Conservation (phyloP, 2,888 invertebrate genomes). For the Spodoptera littoralis region DNA sequence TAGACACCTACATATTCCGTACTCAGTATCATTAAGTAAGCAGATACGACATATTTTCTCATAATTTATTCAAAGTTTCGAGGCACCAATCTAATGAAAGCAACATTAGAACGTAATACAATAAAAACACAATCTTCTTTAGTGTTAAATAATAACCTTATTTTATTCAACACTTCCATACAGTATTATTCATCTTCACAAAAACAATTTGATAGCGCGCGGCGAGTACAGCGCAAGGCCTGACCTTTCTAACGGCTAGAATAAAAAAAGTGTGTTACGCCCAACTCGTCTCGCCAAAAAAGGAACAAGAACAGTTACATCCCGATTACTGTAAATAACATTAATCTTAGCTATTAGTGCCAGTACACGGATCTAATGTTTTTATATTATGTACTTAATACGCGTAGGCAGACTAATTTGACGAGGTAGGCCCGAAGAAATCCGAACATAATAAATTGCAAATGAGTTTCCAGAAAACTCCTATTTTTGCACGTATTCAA, state of each 20-base stretch:
- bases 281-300: slow-evolving; percentile 58
- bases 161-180: slow-evolving; percentile 39
- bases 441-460: slow-evolving; percentile 7
- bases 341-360: slow-evolving; percentile 50
- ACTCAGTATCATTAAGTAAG: too few relatives aligned
- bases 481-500: not conserved
- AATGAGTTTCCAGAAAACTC: slow-evolving; percentile 3
- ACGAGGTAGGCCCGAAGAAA: slow-evolving; percentile 5
- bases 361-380: slow-evolving; percentile 42
- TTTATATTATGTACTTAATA: slow-evolving; percentile 24
- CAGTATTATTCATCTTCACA: slow-evolving; percentile 31
- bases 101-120: not conserved
- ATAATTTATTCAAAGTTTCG: not conserved
- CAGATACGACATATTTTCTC: too few relatives aligned
- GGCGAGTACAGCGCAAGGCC: slow-evolving; percentile 15
- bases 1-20: too few relatives aligned
- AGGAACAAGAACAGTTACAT: slow-evolving; percentile 56
- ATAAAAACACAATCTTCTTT: slow-evolving; percentile 29
- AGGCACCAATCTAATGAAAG: not conserved
- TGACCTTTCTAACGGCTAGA: slow-evolving; percentile 52
- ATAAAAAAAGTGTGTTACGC: slow-evolving; percentile 55
- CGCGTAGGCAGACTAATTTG: slow-evolving; percentile 27
- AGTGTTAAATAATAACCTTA: slow-evolving; percentile 30
- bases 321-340: slow-evolving; percentile 51
- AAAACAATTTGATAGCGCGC: slow-evolving; percentile 40